Evolutionary conservation across 2,113 vertebrate genomes (phyloP).

Genomic region (Cololabis saira): DNA sequence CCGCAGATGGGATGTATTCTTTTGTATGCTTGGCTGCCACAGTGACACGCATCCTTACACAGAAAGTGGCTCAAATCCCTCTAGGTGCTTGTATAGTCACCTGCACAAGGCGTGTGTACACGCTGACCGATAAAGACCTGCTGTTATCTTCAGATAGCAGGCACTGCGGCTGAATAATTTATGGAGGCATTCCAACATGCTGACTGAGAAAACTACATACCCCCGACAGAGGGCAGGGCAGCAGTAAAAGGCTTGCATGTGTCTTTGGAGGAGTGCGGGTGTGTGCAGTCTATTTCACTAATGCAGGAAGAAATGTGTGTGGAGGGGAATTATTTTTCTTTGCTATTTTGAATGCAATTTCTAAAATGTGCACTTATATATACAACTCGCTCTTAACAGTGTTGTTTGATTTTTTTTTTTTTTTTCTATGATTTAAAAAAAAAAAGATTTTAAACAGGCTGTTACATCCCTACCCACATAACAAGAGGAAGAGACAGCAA

Average conservation of each 20-base stretch:
- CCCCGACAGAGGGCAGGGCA: slow-evolving; percentile 36
- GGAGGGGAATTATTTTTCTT: no score
- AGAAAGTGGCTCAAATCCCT: slow-evolving; percentile 54
- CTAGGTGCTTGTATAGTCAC: slow-evolving; percentile 54
- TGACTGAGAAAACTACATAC: slow-evolving; percentile 35
- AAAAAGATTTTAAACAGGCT: background rate
- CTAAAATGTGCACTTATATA: no score
- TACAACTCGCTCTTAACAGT: background rate
- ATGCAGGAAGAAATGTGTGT: no score
- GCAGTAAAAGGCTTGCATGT: slow-evolving; percentile 30
- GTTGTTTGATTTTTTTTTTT: background rate
- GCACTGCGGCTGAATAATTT: slow-evolving; percentile 72
- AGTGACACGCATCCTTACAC: slow-evolving; percentile 59
- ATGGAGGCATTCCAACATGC: slow-evolving; percentile 67
- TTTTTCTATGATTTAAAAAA: no score
- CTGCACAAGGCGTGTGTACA: slow-evolving; percentile 50
- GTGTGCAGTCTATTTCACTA: slow-evolving; percentile 2
- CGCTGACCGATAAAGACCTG: slow-evolving; percentile 61
- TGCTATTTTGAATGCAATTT: no score
- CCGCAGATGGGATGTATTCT: slow-evolving; percentile 36
- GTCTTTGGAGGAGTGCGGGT: slow-evolving; percentile 12
- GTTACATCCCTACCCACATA: background rate
- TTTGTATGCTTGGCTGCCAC: slow-evolving; percentile 43
- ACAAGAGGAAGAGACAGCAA: background rate
- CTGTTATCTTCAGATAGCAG: slow-evolving; percentile 71